phyloP scores from a whole-genome alignment of 2,888 invertebrate species.

The Trichogramma evanescens region DNA sequence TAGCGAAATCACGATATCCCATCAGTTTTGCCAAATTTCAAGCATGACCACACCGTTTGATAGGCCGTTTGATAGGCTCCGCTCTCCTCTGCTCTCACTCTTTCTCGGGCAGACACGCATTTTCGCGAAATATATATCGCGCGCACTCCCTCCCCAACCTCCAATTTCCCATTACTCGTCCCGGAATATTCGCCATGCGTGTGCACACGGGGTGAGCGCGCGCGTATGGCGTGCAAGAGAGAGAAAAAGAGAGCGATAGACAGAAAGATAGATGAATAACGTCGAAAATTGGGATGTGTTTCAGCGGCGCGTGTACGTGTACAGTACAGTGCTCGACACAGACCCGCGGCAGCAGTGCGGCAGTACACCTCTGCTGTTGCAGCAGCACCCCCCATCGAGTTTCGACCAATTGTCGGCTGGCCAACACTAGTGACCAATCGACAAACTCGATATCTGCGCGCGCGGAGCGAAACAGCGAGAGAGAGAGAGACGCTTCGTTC shows the following conservation, averaged over 20 bases:
- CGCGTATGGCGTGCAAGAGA: conserved; percentile 23
- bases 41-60: conserved; percentile 38
- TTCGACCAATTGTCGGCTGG: conserved; percentile 36
- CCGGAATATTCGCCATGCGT: neutral
- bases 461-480: neutral
- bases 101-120: neutral
- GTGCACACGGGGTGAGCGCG: conserved; percentile 6
- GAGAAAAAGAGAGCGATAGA: no score
- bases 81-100: conserved; percentile 25
- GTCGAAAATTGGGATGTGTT: conserved; percentile 23
- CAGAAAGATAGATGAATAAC: neutral
- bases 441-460: conserved; percentile 26
- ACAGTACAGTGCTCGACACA: conserved; percentile 16
- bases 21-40: conserved; percentile 34
- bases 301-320: conserved; percentile 11
- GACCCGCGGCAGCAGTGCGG: conserved; percentile 11
- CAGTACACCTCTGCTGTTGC: neutral
- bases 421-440: conserved; percentile 34
- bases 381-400: conserved; percentile 8
- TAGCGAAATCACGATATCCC: conserved; percentile 29
- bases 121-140: no score
- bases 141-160: neutral
- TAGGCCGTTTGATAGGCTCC: conserved; percentile 19
- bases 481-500: neutral
- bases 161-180: neutral